phyloP scores from a whole-genome alignment of 2,113 vertebrate genomes.

The Sinocyclocheilus anophthalmus region DNA sequence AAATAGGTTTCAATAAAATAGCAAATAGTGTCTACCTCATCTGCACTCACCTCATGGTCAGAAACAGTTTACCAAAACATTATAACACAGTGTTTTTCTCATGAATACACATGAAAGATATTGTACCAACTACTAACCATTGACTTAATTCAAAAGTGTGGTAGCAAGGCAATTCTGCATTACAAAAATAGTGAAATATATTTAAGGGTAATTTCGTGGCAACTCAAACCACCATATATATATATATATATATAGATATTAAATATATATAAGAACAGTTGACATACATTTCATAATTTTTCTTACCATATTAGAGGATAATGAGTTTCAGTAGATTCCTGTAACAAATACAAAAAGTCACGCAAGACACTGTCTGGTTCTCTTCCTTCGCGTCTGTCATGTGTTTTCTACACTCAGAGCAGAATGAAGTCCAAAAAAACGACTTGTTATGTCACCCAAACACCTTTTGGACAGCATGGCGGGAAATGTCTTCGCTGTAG shows the following conservation, averaged over 20 bases:
- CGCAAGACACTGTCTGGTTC: neutral
- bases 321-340: neutral
- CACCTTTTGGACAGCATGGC: constrained; percentile 74
- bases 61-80: neutral
- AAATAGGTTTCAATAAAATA: constrained; percentile 6
- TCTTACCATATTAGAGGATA: neutral
- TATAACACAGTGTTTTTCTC: constrained; percentile 1
- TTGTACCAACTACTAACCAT: neutral
- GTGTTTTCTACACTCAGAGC: constrained; percentile 6
- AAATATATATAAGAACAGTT: neutral
- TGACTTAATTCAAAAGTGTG: neutral
- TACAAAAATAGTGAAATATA: neutral
- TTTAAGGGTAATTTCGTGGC: neutral
- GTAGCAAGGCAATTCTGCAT: neutral
- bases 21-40: constrained; percentile 5
- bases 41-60: neutral
- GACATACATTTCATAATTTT: neutral
- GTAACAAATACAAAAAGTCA: neutral
- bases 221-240: neutral
- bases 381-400: neutral
- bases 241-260: too few relatives aligned
- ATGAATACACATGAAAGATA: neutral
- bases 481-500: constrained; percentile 78
- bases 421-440: neutral
- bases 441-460: constrained; percentile 67